Evolutionary conservation across 1,140 invertebrate species (phyloP), one percentile per base, ranked within the genome.

Genomic region (Drosophila baimaii): DNA sequence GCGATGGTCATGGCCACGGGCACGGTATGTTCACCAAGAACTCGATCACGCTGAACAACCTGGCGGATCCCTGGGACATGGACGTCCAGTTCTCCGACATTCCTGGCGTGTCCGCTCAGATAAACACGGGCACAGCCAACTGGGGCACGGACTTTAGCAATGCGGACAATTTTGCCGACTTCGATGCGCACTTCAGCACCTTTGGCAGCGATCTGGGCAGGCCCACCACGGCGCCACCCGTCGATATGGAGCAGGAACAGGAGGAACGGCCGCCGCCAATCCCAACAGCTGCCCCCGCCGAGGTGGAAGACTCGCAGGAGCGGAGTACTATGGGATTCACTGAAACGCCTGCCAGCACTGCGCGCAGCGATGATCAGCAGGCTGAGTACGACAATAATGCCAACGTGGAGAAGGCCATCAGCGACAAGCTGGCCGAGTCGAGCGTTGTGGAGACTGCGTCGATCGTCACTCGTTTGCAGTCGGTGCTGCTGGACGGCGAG

Each of bases 351-450:
- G 23, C 10, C 6, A 43, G 62, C 47, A 29, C 25, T n/a, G 56
- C 51, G n/a, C 25, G 13, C 37, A 55, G 47, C 23, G 49, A 88
- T 17, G 49, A 71, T 43, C 62, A 89, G 43, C 81, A 90, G 39
- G 81, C 81, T 12, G 90, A 91, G 49, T 91, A 90, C 43, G 90
- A 91, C 64, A 91, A 91, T 56, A 91, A 91, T 79, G 90, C 90
- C 41, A 91, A 91, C 55, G 88, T 91, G 51, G 90, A 91, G 54
- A 91, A 91, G 62, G 65, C 81, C 31, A 51, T 55, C 17, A 81
- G 68, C 59, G 82, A 85, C 23, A 90, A 83, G 31, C 47, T 77
- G 9, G 46, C 58, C 25, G 76, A 81, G 19, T 64, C 68, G 23
- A 77, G 64, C 43, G 68, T 73, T 3, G 56, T 41, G 19, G 75